Conservation (phyloP, 2,888 invertebrate species). For the Steinernema carpocapsae region DNA sequence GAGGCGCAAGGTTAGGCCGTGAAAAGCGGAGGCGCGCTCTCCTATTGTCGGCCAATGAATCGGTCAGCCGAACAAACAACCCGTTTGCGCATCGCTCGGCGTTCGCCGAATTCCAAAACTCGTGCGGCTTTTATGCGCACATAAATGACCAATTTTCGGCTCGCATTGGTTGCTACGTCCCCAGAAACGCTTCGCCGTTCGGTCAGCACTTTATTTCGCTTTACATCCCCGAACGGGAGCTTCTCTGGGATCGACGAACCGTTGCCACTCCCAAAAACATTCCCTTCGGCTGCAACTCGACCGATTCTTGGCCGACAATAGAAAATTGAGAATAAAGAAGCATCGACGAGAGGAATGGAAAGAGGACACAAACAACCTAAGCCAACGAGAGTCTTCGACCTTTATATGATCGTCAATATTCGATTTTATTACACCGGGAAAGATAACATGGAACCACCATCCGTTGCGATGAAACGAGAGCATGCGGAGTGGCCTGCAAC, state of each 20-base stretch:
- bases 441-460: neutral
- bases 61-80: slow-evolving; percentile 2
- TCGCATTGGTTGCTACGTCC: no score
- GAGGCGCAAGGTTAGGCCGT: neutral
- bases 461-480: neutral
- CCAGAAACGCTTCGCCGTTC: neutral
- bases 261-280: no score
- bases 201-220: neutral
- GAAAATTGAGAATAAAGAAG: neutral
- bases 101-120: no score
- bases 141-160: no score
- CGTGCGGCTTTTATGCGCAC: no score
- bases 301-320: neutral
- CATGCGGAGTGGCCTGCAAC: neutral
- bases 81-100: no score
- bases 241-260: neutral
- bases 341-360: neutral
- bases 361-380: slow-evolving; percentile 6
- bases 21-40: neutral
- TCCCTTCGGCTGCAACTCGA: neutral
- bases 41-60: neutral
- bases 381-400: slow-evolving; percentile 12
- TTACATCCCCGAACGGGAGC: neutral
- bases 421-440: slow-evolving; percentile 6
- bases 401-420: neutral